Evolutionary conservation across 2,113 vertebrate genomes (phyloP).

Genomic region (Scomber colias): DNA sequence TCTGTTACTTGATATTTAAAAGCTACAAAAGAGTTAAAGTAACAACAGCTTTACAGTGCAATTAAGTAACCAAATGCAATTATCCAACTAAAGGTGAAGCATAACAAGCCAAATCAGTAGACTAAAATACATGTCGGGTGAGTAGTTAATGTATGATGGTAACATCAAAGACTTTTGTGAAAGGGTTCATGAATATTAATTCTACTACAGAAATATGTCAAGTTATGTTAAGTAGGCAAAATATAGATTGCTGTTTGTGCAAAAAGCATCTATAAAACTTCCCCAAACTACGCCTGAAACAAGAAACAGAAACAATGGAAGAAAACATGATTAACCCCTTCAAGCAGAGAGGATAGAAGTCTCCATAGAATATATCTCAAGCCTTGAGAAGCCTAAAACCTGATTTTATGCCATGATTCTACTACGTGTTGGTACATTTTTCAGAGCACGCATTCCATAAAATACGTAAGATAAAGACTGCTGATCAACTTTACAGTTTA

Average conservation of each 20-base stretch:
- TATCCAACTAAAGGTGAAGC: not conserved
- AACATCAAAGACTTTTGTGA: not conserved
- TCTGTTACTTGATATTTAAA: slow-evolving; percentile 2
- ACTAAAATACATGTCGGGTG: not conserved
- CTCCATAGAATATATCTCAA: not conserved
- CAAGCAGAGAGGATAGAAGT: slow-evolving; percentile 5
- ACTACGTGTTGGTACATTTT: not conserved
- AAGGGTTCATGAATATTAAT: not conserved
- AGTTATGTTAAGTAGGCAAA: slow-evolving; percentile 1
- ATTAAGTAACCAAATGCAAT: too few species aligned
- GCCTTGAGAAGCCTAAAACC: not conserved
- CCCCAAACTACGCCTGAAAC: not conserved
- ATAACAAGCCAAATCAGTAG: not conserved
- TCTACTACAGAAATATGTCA: too few species aligned
- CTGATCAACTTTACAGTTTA: not conserved
- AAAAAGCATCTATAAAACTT: too few species aligned
- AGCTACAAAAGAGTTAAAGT: not conserved
- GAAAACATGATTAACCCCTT: slow-evolving; percentile 9
- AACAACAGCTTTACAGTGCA: not conserved
- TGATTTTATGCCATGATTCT: not conserved
- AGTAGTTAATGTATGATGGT: too few species aligned
- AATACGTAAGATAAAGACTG: not conserved
- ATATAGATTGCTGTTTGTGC: not conserved
- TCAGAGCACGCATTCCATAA: not conserved
- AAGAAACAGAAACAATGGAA: not conserved